These are phyloP conservation scores for Amphimallon solstitiale DNA, from an alignment of 2,888 invertebrate species.

Conservation along the genomic window DNA sequence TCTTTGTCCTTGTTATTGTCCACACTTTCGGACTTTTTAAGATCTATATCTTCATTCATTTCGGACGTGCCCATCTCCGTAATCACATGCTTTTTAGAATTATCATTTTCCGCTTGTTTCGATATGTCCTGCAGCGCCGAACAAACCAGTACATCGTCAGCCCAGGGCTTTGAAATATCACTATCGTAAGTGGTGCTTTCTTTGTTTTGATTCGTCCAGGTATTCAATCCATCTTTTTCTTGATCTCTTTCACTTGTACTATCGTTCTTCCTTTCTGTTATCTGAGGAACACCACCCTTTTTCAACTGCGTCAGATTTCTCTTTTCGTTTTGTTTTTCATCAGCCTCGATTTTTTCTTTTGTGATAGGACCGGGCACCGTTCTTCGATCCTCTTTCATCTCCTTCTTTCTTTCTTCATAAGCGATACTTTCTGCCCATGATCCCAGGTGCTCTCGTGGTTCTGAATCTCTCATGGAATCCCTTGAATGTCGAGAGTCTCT, in stretches of 20 bases:
- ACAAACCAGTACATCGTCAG: constrained; percentile 57
- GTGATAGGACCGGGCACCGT: constrained; percentile 71
- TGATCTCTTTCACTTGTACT: constrained; percentile 52
- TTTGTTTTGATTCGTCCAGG: constrained; percentile 45
- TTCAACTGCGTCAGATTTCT: constrained; percentile 66
- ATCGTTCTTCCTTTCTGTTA: constrained; percentile 50
- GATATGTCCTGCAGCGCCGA: constrained; percentile 60
- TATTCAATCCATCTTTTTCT: constrained; percentile 47
- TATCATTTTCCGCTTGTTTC: constrained; percentile 61
- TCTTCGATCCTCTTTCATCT: constrained; percentile 58
- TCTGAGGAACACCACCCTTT: constrained; percentile 55
- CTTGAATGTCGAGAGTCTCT: constrained; percentile 66
- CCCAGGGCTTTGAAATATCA: constrained; percentile 61
- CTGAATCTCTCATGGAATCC: constrained; percentile 65
- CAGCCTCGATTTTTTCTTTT: constrained; percentile 70
- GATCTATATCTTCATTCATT: constrained; percentile 40
- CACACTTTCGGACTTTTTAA: constrained; percentile 59
- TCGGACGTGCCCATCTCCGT: constrained; percentile 10
- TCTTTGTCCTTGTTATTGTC: constrained; percentile 46
- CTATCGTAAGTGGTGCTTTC: constrained; percentile 45
- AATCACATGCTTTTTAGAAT: constrained; percentile 50
- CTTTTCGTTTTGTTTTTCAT: constrained; percentile 66
- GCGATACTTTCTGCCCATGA: constrained; percentile 63
- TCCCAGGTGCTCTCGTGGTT: constrained; percentile 54
- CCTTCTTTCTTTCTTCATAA: constrained; percentile 56